A percentile compares a stretch with the other conserved stretches of the same genome.
Conservation (phyloP, 2,888 invertebrate species). For the Drosophila hamatofila region DNA sequence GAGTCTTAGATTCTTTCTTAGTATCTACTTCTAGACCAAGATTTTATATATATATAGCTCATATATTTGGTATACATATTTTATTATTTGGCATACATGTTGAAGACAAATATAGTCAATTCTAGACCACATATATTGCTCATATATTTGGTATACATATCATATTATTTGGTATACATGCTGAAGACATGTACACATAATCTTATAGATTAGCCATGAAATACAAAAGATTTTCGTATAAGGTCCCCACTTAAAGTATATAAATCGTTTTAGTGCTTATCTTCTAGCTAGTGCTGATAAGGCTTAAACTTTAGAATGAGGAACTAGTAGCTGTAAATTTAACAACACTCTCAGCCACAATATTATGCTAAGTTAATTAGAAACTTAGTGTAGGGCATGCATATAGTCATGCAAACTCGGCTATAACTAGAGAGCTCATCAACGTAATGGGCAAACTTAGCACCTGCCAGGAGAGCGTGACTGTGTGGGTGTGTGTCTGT, state of each 20-base stretch:
- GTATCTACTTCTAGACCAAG: neutral
- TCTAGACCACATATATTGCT: too few species aligned
- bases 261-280: constrained; percentile 3
- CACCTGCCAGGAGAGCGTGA: constrained; percentile 14
- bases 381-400: neutral
- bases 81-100: too few species aligned
- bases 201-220: neutral
- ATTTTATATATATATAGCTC: neutral
- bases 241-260: neutral
- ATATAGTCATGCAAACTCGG: neutral
- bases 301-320: neutral
- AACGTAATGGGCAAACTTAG: constrained; percentile 49
- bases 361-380: neutral
- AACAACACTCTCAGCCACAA: neutral
- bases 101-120: too few species aligned
- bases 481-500: constrained; percentile 2
- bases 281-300: neutral
- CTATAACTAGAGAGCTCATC: constrained; percentile 61
- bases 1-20: too few species aligned
- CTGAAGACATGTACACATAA: too few species aligned
- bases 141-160: too few species aligned
- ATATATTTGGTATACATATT: too few species aligned
- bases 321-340: too few species aligned
- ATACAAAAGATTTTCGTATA: neutral
- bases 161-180: too few species aligned